Evolutionary conservation across 2,888 invertebrate genomes (phyloP), one percentile per base, ranked within the genome.

Genomic region (Drosophila colorata): DNA sequence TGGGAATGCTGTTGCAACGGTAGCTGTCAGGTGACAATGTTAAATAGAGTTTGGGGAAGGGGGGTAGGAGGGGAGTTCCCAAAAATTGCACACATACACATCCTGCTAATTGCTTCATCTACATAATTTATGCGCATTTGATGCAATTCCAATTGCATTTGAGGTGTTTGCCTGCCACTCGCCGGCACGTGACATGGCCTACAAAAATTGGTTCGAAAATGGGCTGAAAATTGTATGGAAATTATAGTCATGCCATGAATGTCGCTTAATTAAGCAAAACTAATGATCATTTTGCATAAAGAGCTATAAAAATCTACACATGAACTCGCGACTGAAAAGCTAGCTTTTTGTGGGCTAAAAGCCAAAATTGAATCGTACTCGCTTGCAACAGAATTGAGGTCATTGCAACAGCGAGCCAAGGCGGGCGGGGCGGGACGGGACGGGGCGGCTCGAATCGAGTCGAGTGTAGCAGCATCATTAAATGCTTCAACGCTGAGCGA

Each of bases 21-120:
- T 61, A 49, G 35, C 61, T 51, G 78, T 18, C 75, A 77, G 79
- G 75, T 77, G 79, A 75, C 74, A 70, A 57, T 79, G 70, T 51
- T 52, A 56, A 74, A 77, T 56, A 18, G 38, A 63, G 23, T 16
- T n/a, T 9, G 13, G n/a, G 3, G 25, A 7, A 6, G 25, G 7
- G 6, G 20, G 20, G 4, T 3, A 4, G 3, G 9, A 28, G n/a
- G n/a, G 16, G 33, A 20, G 4, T 35, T 13, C 41, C 40, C 49
- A 65, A 58, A 70, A 83, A 73, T 14, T 49, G 63, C 33, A 33
- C 11, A 33, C 33, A 33, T 4, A 11, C 33, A 63, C 64, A 51
- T 49, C 35, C 57, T 59, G 71, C 78, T 80, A 85, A 85, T 85
- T 88, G 85, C 87, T 79, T 81, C 81, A 86, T 86, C 88, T 87